These are phyloP conservation scores for Rousettus leschenaultii DNA, from an alignment of 2,113 vertebrate genomes.

Conservation along the genomic window DNA sequence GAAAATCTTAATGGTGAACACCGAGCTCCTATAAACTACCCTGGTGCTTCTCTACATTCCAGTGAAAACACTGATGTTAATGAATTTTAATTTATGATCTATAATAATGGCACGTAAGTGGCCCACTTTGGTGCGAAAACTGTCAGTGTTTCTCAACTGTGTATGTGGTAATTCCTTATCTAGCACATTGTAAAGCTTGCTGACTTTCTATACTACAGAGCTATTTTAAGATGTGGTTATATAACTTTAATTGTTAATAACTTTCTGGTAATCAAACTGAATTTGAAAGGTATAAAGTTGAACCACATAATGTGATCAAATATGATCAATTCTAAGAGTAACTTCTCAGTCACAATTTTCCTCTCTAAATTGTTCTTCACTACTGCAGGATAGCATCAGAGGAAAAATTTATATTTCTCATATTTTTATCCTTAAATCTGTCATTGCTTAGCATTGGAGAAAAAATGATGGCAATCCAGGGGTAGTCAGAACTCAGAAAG, in stretches of 20 bases:
- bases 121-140: constrained; percentile 36
- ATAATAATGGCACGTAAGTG: constrained; percentile 32
- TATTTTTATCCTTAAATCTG: not conserved
- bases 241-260: constrained; percentile 45
- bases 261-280: not conserved
- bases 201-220: not conserved
- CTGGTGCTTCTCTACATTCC: constrained; percentile 8
- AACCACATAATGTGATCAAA: not conserved
- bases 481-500: not conserved
- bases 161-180: not conserved
- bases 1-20: constrained; percentile 48
- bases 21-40: not conserved
- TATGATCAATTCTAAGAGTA: not conserved
- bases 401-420: not conserved
- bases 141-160: constrained; percentile 36
- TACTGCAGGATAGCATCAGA: not conserved
- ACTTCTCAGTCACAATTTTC: not conserved
- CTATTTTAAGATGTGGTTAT: constrained; percentile 37
- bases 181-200: not conserved
- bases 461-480: not conserved
- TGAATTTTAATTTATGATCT: constrained; percentile 26
- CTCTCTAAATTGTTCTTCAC: not conserved
- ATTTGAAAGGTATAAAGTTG: not conserved
- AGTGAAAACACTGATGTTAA: constrained; percentile 21
- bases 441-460: not conserved